phyloP scores from a whole-genome alignment of 2,797 vertebrate species.

The Schizopygopsis pylzovi region DNA sequence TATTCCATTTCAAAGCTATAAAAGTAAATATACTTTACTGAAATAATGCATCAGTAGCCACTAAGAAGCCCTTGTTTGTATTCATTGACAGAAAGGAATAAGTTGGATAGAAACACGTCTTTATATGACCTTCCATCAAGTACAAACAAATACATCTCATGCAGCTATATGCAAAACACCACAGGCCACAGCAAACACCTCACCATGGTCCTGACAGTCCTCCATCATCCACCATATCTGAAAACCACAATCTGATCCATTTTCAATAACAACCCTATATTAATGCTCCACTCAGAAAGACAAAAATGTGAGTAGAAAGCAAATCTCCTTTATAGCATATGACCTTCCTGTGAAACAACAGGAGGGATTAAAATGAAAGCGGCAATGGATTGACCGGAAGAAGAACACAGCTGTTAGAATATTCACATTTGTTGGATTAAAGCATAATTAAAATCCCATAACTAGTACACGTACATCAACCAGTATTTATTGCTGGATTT shows the following conservation, averaged over 20 bases:
- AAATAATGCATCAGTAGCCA: constrained; percentile 66
- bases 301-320: neutral
- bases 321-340: constrained; percentile 16
- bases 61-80: constrained; percentile 69
- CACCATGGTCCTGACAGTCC: neutral
- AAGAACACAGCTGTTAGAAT: neutral
- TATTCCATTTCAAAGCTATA: constrained; percentile 69
- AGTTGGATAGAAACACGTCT: constrained; percentile 28
- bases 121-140: constrained; percentile 15
- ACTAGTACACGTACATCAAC: constrained; percentile 28
- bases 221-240: neutral
- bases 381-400: constrained; percentile 10
- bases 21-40: constrained; percentile 69
- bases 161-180: constrained; percentile 26
- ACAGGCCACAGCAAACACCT: constrained; percentile 25
- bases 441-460: constrained; percentile 23
- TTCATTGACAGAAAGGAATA: constrained; percentile 54
- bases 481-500: constrained; percentile 55
- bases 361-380: constrained; percentile 8
- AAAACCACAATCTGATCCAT: constrained; percentile 8
- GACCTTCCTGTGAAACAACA: constrained; percentile 1
- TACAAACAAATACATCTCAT: constrained; percentile 39
- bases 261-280: constrained; percentile 13
- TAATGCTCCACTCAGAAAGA: neutral
- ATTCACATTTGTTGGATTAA: constrained; percentile 47